phyloP scores from a whole-genome alignment of 2,888 invertebrate genomes.

The Elgonia sp. region DNA sequence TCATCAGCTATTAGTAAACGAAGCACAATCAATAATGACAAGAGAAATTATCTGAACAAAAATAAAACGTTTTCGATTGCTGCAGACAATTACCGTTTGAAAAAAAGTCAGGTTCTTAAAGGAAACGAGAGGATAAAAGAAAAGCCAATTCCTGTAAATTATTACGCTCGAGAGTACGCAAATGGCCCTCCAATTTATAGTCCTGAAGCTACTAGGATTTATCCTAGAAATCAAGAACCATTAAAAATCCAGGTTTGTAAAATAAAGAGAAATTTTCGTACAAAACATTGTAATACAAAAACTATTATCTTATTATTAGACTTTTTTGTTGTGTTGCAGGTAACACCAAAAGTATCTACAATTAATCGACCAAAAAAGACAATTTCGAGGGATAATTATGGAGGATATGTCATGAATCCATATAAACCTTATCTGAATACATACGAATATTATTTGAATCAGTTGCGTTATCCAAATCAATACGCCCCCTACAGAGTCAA shows the following conservation, averaged over 20 bases:
- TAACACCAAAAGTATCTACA: background rate
- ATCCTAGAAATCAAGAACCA: slow-evolving; percentile 7
- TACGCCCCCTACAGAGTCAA: background rate
- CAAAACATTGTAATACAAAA: background rate
- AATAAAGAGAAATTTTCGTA: background rate
- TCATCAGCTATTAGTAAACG: slow-evolving; percentile 34
- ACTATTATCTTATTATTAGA: background rate
- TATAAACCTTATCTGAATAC: slow-evolving; percentile 28
- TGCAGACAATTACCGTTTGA: slow-evolving; percentile 11
- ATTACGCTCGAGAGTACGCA: background rate
- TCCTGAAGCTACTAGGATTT: slow-evolving; percentile 9
- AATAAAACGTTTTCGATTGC: slow-evolving; percentile 34
- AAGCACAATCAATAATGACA: slow-evolving; percentile 30
- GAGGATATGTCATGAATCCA: slow-evolving; percentile 18
- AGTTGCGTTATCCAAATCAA: slow-evolving; percentile 16
- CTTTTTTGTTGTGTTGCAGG: background rate
- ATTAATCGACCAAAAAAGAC: background rate
- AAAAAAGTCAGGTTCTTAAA: slow-evolving; percentile 4
- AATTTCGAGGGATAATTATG: background rate
- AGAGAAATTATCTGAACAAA: slow-evolving; percentile 19
- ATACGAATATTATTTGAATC: slow-evolving; percentile 31
- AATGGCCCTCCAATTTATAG: slow-evolving; percentile 24
- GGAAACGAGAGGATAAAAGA: slow-evolving; percentile 26
- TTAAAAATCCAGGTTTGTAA: slow-evolving; percentile 32
- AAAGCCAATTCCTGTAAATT: slow-evolving; percentile 10